Evolutionary conservation across 2,888 invertebrate species (phyloP).

Genomic region (Apoda limacodes): DNA sequence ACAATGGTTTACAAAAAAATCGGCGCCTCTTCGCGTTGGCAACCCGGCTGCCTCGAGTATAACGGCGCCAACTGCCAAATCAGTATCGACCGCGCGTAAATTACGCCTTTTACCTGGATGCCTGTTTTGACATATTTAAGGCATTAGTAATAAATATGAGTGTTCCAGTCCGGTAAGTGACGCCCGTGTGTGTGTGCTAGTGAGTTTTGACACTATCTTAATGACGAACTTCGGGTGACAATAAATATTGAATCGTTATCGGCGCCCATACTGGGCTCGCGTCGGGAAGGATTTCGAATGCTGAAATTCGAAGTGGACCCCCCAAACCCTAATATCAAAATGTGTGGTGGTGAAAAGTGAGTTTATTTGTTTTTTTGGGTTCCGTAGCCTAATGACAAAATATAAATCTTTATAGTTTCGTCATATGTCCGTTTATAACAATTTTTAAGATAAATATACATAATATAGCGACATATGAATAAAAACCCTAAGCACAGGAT

Average conservation of each 20-base stretch:
- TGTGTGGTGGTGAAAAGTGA: too few relatives aligned
- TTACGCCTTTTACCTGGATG: conserved; percentile 70
- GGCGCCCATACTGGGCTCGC: conserved; percentile 47
- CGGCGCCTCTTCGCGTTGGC: conserved; percentile 55
- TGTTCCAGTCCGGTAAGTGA: conserved; percentile 50
- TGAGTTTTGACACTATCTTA: conserved; percentile 69
- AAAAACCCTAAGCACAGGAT: too few relatives aligned
- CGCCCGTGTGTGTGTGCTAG: conserved; percentile 50
- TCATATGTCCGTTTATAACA: conserved; percentile 17
- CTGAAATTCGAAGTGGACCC: conserved; percentile 56
- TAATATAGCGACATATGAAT: too few relatives aligned
- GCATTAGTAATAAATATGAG: conserved; percentile 71
- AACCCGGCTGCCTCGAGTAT: conserved; percentile 31
- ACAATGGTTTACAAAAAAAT: conserved; percentile 68
- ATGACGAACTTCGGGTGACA: conserved; percentile 65
- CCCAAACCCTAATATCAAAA: conserved; percentile 37
- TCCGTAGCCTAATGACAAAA: too few relatives aligned
- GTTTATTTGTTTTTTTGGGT: too few relatives aligned
- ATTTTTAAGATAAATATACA: too few relatives aligned
- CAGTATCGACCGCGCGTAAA: conserved; percentile 68
- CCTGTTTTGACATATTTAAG: conserved; percentile 71
- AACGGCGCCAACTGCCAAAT: conserved; percentile 69
- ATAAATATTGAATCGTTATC: conserved; percentile 68
- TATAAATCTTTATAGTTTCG: too few relatives aligned
- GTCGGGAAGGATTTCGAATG: conserved; percentile 48